Percentiles rank a stretch among this genome's conserved stretches.
phyloP scores from a whole-genome alignment of 2,797 vertebrate genomes.

The Lepus oiostolus region DNA sequence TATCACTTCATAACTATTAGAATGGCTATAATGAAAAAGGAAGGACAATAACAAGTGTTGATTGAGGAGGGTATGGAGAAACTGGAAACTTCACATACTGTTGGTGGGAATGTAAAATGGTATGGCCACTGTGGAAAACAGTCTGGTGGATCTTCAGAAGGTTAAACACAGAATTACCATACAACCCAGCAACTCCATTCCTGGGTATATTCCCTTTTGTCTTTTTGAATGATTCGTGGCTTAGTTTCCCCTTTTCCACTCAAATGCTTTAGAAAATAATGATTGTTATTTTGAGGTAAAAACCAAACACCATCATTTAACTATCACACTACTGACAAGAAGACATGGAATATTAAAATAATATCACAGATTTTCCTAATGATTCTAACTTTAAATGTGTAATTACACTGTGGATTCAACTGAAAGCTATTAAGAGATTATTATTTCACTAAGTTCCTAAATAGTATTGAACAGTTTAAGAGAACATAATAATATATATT shows the following conservation, averaged over 20 bases:
- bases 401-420: constrained; percentile 21
- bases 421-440: constrained; percentile 16
- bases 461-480: constrained; percentile 5
- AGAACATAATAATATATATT: constrained; percentile 42
- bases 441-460: constrained; percentile 37
- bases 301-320: background rate
- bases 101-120: constrained; percentile 1
- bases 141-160: constrained; percentile 15
- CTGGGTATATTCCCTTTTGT: background rate
- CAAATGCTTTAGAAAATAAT: constrained; percentile 26
- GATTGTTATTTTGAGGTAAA: constrained; percentile 23
- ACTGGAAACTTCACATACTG: background rate
- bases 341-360: constrained; percentile 11
- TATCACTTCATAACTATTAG: background rate
- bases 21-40: background rate
- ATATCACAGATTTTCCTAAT: background rate
- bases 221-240: background rate
- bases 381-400: constrained; percentile 43
- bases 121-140: background rate
- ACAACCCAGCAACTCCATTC: too few relatives aligned
- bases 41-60: background rate
- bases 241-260: constrained; percentile 11
- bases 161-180: background rate
- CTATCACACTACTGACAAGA: background rate
- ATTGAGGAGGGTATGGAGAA: background rate